Base-by-base conservation (phyloP, 2,113 vertebrate genomes). In the Acanthochromis polyacanthus region DNA sequence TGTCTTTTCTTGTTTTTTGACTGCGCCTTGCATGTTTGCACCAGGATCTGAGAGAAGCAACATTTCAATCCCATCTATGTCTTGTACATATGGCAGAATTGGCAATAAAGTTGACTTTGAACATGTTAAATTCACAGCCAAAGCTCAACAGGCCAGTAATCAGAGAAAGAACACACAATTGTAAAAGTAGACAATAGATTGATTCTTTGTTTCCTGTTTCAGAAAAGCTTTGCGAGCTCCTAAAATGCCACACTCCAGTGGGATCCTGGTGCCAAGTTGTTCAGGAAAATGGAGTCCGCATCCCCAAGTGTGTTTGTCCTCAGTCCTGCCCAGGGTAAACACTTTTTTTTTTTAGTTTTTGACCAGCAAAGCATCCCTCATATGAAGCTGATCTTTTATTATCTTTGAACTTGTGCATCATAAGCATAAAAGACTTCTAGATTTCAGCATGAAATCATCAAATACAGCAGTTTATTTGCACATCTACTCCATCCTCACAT, bases 291-390 rank as follows among this genome's bases (percentile, higher is more conserved):
- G 88, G 73, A 30, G 28, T 85, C 70, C 53, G 84, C 2, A 5
- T 90, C 60, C 95, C 95, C 6, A 94, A 92, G 58, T 95, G 94
- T 91, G 88, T 95, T 20, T 95, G 94, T 89, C 94, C 94, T 43
- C 88, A 88, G 62, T 92, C 82, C 10, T 95, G 94, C 71, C 90
- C 92, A n/a, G 10, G 84, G 94, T 95, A 83, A 92, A 80, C 19
- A 36, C 30, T 32, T 32, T 32, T 32, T 32, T 36, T 36, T 36
- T 36, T 36, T 10, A 9, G 32, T 36, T 64, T 46, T 25, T n/a
- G 17, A 74, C 16, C 4, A 23, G n/a, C 1, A 52, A 61, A 58
- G 3, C 40, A 4, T 14, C 11, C 38, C 8, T 40, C 5, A 30
- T 30, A 30, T 36, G 6, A 36, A 8, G 7, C 10, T 36, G 6